phyloP scores from a whole-genome alignment of 2,888 invertebrate species.

The Erynnis tages region DNA sequence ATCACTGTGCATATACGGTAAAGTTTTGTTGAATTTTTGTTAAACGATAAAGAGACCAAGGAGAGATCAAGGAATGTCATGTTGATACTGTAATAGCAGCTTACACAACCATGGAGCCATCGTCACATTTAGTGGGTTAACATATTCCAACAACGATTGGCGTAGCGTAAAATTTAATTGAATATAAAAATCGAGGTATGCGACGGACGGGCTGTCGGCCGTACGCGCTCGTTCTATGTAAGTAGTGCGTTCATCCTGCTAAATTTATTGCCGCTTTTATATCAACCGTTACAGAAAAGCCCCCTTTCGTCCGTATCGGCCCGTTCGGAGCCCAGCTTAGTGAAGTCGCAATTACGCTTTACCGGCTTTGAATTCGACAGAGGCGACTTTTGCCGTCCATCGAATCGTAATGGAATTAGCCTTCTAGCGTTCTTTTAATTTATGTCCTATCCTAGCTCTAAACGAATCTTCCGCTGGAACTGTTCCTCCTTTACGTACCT shows the following conservation, averaged over 20 bases:
- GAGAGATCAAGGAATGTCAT: too few species aligned
- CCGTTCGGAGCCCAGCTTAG: constrained; percentile 77
- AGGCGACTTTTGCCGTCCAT: constrained; percentile 79
- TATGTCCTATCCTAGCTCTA: constrained; percentile 67
- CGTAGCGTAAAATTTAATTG: constrained; percentile 15
- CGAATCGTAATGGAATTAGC: constrained; percentile 80
- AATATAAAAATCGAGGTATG: constrained; percentile 30
- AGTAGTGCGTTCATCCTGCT: constrained; percentile 81
- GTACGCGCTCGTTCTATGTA: constrained; percentile 73
- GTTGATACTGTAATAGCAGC: too few species aligned
- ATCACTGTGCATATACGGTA: too few species aligned
- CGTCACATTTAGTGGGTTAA: constrained; percentile 10
- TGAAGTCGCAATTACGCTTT: constrained; percentile 81
- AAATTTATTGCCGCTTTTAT: constrained; percentile 81
- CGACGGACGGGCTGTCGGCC: constrained; percentile 51
- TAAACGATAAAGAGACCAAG: too few species aligned
- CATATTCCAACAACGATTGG: neutral
- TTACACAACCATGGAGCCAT: neutral
- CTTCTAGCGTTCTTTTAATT: constrained; percentile 78
- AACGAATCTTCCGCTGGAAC: constrained; percentile 55
- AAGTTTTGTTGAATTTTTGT: too few species aligned
- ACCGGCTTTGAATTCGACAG: constrained; percentile 75
- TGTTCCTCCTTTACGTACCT: constrained; percentile 32
- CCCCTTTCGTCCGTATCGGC: constrained; percentile 78
- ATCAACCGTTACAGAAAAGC: constrained; percentile 78